These are phyloP conservation scores for Rhopalosiphum padi DNA, from an alignment of 1,140 invertebrate genomes.

Conservation along the genomic window DNA sequence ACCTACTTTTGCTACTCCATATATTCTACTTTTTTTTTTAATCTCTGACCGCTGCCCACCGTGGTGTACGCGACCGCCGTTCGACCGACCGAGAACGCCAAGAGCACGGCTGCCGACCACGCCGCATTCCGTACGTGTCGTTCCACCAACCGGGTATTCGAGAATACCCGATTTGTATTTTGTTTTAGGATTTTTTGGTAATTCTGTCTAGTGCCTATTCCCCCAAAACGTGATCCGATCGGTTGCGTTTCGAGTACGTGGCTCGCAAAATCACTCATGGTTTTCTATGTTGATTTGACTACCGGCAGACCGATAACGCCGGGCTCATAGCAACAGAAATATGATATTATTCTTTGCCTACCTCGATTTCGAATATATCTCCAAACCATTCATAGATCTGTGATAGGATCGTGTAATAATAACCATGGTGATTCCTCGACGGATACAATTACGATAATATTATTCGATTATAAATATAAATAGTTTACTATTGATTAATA, in stretches of 20 bases:
- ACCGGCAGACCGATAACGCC: too few species aligned
- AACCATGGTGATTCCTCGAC: not conserved
- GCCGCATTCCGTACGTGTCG: slow-evolving; percentile 1
- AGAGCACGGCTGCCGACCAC: not conserved
- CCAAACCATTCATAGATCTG: not conserved
- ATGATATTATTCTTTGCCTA: not conserved
- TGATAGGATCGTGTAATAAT: not conserved
- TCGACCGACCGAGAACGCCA: not conserved
- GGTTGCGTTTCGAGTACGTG: not conserved
- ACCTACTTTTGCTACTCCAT: too few species aligned
- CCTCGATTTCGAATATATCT: not conserved
- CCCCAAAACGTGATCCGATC: not conserved
- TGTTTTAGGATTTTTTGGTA: not conserved
- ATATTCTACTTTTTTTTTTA: too few species aligned
- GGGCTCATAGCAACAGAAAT: not conserved
- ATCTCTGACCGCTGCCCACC: too few species aligned
- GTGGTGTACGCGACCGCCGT: too few species aligned
- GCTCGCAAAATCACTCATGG: not conserved
- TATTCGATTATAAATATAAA: not conserved
- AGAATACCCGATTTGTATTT: not conserved
- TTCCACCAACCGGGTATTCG: not conserved
- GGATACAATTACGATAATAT: not conserved
- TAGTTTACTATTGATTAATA: not conserved
- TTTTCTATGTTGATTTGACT: not conserved
- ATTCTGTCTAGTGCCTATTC: not conserved